Conservation (phyloP, 2,888 invertebrate species). For the Allophyes oxyacanthae region DNA sequence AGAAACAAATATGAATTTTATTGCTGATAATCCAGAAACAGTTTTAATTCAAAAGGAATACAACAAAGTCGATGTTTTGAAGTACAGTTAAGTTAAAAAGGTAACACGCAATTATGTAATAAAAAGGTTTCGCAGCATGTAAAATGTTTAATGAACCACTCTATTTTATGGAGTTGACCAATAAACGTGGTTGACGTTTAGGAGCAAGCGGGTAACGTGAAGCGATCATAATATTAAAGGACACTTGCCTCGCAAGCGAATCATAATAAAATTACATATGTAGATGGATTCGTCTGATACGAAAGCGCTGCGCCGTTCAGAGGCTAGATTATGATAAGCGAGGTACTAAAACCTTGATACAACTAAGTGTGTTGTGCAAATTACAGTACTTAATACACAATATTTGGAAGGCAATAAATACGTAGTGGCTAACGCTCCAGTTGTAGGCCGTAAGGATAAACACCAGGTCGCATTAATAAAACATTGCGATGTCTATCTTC, state of each 20-base stretch:
- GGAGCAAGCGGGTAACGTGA: slow-evolving; percentile 67
- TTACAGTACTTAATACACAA: slow-evolving; percentile 28
- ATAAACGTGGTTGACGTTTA: slow-evolving; percentile 76
- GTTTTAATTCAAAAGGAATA: slow-evolving; percentile 68
- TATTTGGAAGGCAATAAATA: slow-evolving; percentile 34
- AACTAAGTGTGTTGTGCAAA: slow-evolving; percentile 61
- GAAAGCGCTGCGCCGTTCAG: slow-evolving; percentile 61
- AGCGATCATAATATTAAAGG: slow-evolving; percentile 77
- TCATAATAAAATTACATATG: slow-evolving; percentile 79
- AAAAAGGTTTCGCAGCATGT: slow-evolving; percentile 71
- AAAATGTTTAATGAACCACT: slow-evolving; percentile 81
- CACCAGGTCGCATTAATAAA: slow-evolving; percentile 22
- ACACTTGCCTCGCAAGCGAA: slow-evolving; percentile 78
- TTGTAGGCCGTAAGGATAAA: slow-evolving; percentile 19
- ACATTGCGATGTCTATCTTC: slow-evolving; percentile 27
- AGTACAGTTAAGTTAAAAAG: slow-evolving; percentile 69
- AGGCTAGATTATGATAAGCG: slow-evolving; percentile 64
- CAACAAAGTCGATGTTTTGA: slow-evolving; percentile 66
- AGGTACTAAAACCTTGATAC: slow-evolving; percentile 63
- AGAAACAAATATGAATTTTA: slow-evolving; percentile 73
- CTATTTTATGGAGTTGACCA: slow-evolving; percentile 81
- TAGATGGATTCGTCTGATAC: slow-evolving; percentile 71
- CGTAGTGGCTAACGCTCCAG: slow-evolving; percentile 27
- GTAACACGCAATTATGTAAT: slow-evolving; percentile 79
- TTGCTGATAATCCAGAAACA: slow-evolving; percentile 62